Percentiles rank a stretch among this genome's conserved stretches.
phyloP scores from a whole-genome alignment of 2,888 invertebrate genomes.

The Sarcophaga variegata region DNA sequence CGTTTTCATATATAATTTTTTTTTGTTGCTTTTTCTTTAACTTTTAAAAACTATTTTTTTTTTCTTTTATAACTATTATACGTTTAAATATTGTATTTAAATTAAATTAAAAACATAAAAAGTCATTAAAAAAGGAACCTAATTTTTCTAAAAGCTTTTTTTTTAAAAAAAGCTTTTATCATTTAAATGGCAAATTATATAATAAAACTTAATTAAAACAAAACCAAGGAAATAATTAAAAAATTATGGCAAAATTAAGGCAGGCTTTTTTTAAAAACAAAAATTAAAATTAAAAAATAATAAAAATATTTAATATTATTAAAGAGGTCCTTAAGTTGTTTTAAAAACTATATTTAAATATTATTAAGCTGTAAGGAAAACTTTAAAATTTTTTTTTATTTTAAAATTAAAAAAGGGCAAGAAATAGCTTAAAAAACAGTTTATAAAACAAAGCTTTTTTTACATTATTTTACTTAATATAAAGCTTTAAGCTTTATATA shows the following conservation, averaged over 20 bases:
- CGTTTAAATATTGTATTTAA: constrained; percentile 21
- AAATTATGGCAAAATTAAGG: constrained; percentile 69
- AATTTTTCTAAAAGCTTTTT: constrained; percentile 58
- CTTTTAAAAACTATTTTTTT: constrained; percentile 5
- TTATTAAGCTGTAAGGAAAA: neutral
- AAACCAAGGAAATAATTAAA: constrained; percentile 12
- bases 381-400: neutral
- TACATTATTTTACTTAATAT: neutral
- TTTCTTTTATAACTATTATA: constrained; percentile 34
- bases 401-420: neutral
- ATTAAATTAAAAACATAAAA: neutral
- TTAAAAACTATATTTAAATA: neutral
- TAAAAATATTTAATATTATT: constrained; percentile 21
- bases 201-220: constrained; percentile 39
- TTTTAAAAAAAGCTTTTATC: constrained; percentile 46
- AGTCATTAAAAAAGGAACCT: constrained; percentile 59
- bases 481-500: neutral
- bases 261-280: constrained; percentile 39
- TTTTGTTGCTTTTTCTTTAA: constrained; percentile 42
- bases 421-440: neutral
- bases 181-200: constrained; percentile 59
- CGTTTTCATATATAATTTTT: constrained; percentile 68
- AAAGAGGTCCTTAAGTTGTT: constrained; percentile 56
- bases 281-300: constrained; percentile 1
- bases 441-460: neutral